Base-by-base conservation (phyloP, 2,113 vertebrate genomes). In the Heterochromis multidens region DNA sequence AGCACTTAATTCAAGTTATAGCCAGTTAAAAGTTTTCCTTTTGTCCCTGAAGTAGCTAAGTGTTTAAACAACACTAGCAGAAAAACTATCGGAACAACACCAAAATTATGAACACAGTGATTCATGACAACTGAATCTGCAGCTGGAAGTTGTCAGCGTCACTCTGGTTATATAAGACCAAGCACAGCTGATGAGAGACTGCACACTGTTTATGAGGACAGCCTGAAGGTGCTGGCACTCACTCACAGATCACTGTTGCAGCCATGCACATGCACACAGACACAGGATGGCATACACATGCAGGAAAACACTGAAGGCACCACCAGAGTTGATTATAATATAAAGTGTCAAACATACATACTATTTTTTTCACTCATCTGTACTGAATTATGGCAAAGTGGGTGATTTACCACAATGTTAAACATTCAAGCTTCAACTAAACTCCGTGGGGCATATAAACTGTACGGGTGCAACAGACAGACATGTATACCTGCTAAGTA, bases 81-180 rank as follows among this genome's bases (percentile, higher is more conserved):
- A 63, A 19, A 13, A 33, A 62, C 21, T 35, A 31, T n/a, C 1
- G 3, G 54, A 60, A 17, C 40, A 33, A 27, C 54, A 70, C 54
- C n/a, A 8, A 65, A 27, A 23, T 65, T 37, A 58, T 31, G 46
- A 52, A 52, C 54, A 49, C 1, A 1, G 19, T 25, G 56, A 33
- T 84, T 79, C 60, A 78, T 13, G 33, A 57, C 65, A 79, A 13
- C 60, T 46, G 23, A 82, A 81, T 56, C 77, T 63, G 81, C 80
- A 81, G 82, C 85, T 87, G 88, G 83, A 85, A 43, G 72, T 29
- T 31, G 31, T 35, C 40, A 6, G 56, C 67, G 23, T 49, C 5
- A 23, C 23, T 17, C 43, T 19, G 59, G 29, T 93, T 93, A 89
- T 77, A 52, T 85, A 92, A 92, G 72, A 49, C 2, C 7, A 17